A percentile compares a stretch with the other conserved stretches of the same genome.
phyloP scores from a whole-genome alignment of 2,797 vertebrate species.

The Decapterus maruadsi region DNA sequence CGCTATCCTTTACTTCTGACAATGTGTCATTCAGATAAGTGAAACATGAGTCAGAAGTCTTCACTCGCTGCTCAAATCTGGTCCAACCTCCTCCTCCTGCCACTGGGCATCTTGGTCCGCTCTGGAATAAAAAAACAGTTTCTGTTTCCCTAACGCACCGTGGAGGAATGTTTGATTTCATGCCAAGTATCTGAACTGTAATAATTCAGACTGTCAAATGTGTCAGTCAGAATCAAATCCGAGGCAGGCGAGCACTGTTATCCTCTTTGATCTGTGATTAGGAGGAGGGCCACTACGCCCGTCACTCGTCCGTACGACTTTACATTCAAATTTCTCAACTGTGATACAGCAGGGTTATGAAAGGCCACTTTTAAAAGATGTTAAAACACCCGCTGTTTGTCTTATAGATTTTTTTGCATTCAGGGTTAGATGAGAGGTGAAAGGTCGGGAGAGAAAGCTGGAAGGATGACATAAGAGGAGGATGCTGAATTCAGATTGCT shows the following conservation, averaged over 20 bases:
- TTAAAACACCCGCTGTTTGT: neutral
- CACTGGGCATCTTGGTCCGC: neutral
- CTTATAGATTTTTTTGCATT: constrained; percentile 4
- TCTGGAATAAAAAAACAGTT: neutral
- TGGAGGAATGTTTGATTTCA: constrained; percentile 34
- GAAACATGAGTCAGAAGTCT: constrained; percentile 63
- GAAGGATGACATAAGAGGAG: neutral
- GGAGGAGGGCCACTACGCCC: neutral
- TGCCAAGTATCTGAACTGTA: constrained; percentile 25
- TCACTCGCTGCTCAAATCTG: constrained; percentile 25
- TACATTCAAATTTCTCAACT: neutral
- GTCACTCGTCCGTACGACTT: neutral
- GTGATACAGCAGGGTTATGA: neutral
- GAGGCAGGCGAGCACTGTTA: constrained; percentile 2
- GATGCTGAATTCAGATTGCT: neutral
- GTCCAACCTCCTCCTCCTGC: constrained; percentile 13
- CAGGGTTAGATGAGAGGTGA: neutral
- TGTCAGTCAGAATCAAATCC: constrained; percentile 10
- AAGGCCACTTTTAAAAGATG: neutral
- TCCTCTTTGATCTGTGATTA: constrained; percentile 15
- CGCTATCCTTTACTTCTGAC: constrained; percentile 41
- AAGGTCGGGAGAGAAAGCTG: neutral
- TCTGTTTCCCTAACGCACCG: constrained; percentile 3
- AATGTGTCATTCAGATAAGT: constrained; percentile 68
- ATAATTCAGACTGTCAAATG: constrained; percentile 31